Conservation (phyloP, 2,113 vertebrate genomes). For the Phrynocephalus versicolor region DNA sequence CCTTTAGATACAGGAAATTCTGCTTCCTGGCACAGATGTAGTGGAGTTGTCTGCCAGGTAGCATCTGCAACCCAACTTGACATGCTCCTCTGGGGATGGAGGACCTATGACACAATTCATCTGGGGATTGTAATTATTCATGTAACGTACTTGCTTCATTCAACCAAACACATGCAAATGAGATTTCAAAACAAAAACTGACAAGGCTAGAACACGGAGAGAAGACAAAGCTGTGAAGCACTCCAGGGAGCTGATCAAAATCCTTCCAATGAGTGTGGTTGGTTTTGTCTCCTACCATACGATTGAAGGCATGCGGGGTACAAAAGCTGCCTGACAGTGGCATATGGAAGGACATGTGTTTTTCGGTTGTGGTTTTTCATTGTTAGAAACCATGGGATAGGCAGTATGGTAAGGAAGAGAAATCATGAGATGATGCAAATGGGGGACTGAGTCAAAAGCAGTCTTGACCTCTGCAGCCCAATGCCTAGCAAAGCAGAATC, state of each 20-base stretch:
- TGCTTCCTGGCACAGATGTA: not conserved
- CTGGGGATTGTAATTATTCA: conserved; percentile 14
- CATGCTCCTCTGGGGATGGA: conserved; percentile 1
- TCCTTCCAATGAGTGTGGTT: not conserved
- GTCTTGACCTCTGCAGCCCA: no score
- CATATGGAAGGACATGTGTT: conserved; percentile 17
- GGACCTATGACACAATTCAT: not conserved
- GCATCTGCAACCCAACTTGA: not conserved
- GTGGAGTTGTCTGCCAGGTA: not conserved
- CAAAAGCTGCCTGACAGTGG: not conserved
- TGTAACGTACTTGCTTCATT: conserved; percentile 21
- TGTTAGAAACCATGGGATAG: not conserved
- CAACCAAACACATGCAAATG: not conserved
- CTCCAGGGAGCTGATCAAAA: not conserved
- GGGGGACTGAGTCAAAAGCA: no score
- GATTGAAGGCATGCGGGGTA: conserved; percentile 34
- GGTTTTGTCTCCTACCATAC: not conserved
- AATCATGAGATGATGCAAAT: not conserved
- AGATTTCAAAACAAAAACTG: conserved; percentile 34
- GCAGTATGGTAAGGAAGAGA: not conserved
- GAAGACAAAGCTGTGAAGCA: not conserved
- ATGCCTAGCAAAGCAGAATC: no score
- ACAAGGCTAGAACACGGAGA: not conserved
- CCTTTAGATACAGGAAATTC: not conserved
- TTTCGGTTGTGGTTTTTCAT: not conserved